phyloP scores from a whole-genome alignment of 2,113 vertebrate genomes.

The Pluvianellus socialis region DNA sequence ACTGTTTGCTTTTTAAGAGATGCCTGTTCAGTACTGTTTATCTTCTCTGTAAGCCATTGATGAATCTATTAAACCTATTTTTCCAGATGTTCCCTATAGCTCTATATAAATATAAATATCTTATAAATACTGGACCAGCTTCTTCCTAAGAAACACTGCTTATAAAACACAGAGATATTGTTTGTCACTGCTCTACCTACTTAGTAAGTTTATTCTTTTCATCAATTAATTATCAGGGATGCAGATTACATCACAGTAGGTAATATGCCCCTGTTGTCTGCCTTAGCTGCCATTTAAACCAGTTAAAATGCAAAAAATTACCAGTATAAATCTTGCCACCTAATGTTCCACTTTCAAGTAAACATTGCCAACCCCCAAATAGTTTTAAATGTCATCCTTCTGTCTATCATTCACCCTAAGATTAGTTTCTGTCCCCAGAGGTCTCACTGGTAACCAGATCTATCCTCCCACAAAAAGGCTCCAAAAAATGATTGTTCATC shows the following conservation, averaged over 20 bases:
- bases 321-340: neutral
- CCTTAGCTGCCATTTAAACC: conserved; percentile 5
- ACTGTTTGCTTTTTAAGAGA: neutral
- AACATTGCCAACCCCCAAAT: neutral
- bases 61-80: neutral
- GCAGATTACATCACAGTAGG: conserved; percentile 1
- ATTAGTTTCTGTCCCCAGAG: neutral
- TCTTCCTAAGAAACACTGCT: neutral
- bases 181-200: neutral
- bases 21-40: neutral
- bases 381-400: neutral
- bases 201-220: conserved; percentile 33
- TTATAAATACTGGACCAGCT: neutral
- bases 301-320: neutral
- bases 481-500: neutral
- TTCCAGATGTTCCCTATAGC: neutral
- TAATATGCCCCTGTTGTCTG: neutral
- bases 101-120: neutral
- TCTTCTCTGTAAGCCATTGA: neutral
- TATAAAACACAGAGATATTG: conserved; percentile 13
- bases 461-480: neutral
- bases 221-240: conserved; percentile 28
- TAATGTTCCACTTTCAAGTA: neutral
- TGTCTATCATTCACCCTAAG: neutral
- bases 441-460: neutral